Conservation (phyloP, 1,140 invertebrate genomes). For the Chrysomallon squamiferum region DNA sequence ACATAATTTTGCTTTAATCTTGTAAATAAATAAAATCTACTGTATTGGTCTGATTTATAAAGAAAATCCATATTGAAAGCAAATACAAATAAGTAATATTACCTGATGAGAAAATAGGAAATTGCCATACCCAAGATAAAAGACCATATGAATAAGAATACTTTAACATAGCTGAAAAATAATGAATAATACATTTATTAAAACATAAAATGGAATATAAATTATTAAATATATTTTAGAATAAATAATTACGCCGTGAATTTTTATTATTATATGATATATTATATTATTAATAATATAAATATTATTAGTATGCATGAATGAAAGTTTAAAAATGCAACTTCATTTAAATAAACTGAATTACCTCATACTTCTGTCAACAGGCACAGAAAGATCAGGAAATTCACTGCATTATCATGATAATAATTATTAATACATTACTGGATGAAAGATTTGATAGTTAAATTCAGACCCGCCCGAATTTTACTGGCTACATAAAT, state of each 20-base stretch:
- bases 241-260: not conserved
- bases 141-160: slow-evolving; percentile 42
- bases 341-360: not conserved
- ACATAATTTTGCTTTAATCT: too few species aligned
- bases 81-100: too few species aligned
- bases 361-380: too few species aligned
- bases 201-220: not conserved
- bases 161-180: slow-evolving; percentile 37
- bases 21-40: too few species aligned
- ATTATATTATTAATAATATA: not conserved
- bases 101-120: slow-evolving; percentile 45
- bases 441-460: too few species aligned
- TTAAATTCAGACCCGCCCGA: too few species aligned
- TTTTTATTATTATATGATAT: not conserved
- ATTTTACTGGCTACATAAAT: too few species aligned
- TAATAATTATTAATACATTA: not conserved
- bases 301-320: not conserved
- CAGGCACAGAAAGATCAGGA: too few species aligned
- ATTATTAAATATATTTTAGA: not conserved
- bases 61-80: too few species aligned
- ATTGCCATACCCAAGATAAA: slow-evolving; percentile 40
- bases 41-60: too few species aligned
- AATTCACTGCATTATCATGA: not conserved
- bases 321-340: not conserved
- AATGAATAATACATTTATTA: not conserved